phyloP scores from a whole-genome alignment of 2,113 vertebrate genomes.

The Xenopus laevis region DNA sequence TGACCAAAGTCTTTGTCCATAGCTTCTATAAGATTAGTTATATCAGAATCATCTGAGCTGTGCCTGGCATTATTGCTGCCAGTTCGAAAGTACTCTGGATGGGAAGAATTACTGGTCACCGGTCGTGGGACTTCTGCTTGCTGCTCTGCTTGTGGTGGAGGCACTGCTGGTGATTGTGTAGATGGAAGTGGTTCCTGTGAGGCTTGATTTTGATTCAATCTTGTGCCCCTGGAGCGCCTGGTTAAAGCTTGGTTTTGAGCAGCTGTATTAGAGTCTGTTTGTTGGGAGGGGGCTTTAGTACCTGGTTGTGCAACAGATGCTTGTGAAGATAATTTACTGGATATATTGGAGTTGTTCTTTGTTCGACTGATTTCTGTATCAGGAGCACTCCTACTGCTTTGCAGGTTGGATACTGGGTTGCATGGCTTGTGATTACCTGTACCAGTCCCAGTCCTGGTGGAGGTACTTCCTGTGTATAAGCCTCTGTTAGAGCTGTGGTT shows the following conservation, averaged over 20 bases:
- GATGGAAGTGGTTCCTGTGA: conserved; percentile 65
- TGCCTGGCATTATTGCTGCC: conserved; percentile 61
- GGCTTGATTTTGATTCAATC: conserved; percentile 62
- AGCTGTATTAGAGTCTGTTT: conserved; percentile 61
- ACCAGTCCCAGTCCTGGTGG: conserved; percentile 58
- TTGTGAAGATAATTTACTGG: conserved; percentile 73
- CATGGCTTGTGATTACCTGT: conserved; percentile 72
- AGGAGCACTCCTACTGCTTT: conserved; percentile 65
- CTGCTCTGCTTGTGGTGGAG: conserved; percentile 61
- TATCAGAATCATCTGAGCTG: conserved; percentile 82
- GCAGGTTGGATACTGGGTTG: conserved; percentile 60
- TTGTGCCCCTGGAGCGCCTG: conserved; percentile 69
- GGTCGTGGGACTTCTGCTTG: conserved; percentile 59
- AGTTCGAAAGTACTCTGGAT: conserved; percentile 53
- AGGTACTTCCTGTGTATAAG: conserved; percentile 68
- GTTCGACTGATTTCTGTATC: conserved; percentile 74
- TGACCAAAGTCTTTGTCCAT: conserved; percentile 96
- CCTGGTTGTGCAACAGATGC: conserved; percentile 57
- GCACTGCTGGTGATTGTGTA: conserved; percentile 55
- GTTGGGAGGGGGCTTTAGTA: conserved; percentile 60
- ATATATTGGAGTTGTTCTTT: conserved; percentile 63
- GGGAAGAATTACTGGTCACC: conserved; percentile 47
- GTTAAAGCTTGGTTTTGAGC: conserved; percentile 65
- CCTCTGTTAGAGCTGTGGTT: conserved; percentile 74
- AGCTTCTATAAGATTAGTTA: conserved; percentile 81